Evolutionary conservation across 2,113 vertebrate genomes (phyloP).

Genomic region (Sinocyclocheilus anshuiensis): DNA sequence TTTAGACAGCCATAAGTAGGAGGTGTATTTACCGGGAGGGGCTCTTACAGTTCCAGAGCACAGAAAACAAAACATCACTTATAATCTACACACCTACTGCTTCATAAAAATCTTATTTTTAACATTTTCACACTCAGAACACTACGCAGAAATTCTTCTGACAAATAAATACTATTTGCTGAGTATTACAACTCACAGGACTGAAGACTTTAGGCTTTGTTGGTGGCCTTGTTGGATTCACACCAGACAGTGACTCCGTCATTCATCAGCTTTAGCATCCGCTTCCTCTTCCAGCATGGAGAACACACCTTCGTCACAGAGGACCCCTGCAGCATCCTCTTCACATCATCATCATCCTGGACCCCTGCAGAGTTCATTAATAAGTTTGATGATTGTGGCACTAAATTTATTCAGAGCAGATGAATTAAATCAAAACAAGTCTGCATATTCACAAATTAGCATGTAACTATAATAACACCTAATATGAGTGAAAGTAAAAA

Average conservation of each 20-base stretch:
- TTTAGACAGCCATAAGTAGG: slow-evolving; percentile 51
- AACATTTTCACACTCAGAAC: not conserved
- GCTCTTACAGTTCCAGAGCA: not conserved
- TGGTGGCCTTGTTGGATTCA: slow-evolving; percentile 79
- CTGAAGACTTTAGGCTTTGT: slow-evolving; percentile 77
- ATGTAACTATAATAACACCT: not conserved
- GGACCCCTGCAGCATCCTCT: slow-evolving; percentile 84
- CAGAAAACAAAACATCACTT: slow-evolving; percentile 7
- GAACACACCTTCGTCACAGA: slow-evolving; percentile 87
- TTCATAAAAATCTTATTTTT: not conserved
- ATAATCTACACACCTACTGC: not conserved
- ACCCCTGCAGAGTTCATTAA: slow-evolving; percentile 74
- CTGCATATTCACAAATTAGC: no score
- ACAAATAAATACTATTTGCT: not conserved
- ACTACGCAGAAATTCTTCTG: not conserved
- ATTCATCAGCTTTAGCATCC: slow-evolving; percentile 84
- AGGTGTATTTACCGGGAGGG: slow-evolving; percentile 34
- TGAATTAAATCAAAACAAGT: no score
- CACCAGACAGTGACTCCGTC: slow-evolving; percentile 88
- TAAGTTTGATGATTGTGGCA: not conserved
- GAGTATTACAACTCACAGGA: slow-evolving; percentile 82
- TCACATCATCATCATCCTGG: slow-evolving; percentile 85
- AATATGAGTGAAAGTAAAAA: not conserved
- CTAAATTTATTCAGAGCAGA: no score
- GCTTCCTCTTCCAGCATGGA: slow-evolving; percentile 77